Conservation (phyloP, 2,113 vertebrate species). For the Embiotoca jacksoni region DNA sequence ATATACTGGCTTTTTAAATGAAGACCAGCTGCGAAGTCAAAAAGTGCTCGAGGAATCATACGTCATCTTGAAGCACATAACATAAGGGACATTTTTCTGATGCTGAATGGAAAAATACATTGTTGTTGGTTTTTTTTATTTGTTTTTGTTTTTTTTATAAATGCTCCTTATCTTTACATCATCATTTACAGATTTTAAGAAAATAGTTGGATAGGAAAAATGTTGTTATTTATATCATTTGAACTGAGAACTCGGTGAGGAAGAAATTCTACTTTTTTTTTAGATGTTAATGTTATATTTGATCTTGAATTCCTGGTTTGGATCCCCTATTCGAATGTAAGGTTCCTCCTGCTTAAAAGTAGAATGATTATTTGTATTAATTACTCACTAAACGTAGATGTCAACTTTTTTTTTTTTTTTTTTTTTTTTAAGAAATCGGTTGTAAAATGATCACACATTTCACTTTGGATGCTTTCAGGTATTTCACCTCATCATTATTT, state of each 20-base stretch:
- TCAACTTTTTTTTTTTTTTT: neutral
- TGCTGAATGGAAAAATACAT: no score
- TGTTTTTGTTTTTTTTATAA: neutral
- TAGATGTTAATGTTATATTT: neutral
- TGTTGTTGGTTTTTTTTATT: no score
- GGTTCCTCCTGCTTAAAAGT: neutral
- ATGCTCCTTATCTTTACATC: no score
- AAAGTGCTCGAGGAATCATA: neutral
- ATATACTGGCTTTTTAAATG: neutral
- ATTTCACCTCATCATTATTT: neutral
- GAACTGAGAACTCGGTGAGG: neutral
- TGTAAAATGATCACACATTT: neutral
- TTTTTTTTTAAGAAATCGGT: neutral
- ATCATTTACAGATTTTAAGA: no score
- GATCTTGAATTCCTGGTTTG: neutral
- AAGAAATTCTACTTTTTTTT: neutral
- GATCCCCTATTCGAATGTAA: neutral
- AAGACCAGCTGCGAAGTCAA: neutral
- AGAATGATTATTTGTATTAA: neutral
- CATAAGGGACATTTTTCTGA: no score
- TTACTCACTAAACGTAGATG: neutral
- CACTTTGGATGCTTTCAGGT: neutral
- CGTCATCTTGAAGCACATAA: no score
- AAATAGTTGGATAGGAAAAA: no score
- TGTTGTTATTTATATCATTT: no score